phyloP scores from a whole-genome alignment of 2,797 vertebrate species.

The Arnoldichthys spilopterus region DNA sequence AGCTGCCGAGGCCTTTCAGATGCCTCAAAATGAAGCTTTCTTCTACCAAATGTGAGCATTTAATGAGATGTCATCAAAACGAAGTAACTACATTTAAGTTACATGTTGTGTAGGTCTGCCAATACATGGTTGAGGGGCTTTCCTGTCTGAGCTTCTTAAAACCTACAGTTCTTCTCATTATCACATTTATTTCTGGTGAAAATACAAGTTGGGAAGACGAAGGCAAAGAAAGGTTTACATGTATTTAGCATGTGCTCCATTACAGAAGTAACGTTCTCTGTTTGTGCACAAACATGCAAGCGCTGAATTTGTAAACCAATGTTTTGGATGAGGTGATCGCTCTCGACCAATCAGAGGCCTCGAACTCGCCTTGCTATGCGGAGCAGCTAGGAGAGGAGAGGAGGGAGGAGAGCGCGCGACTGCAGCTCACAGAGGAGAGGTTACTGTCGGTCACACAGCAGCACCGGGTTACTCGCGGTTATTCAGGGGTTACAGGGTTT shows the following conservation, averaged over 20 bases:
- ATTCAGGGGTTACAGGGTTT: slow-evolving; percentile 30
- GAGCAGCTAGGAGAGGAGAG: slow-evolving; percentile 69
- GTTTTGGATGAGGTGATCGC: slow-evolving; percentile 93
- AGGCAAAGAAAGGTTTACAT: background rate
- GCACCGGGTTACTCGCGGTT: slow-evolving; percentile 76
- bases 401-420: slow-evolving; percentile 66
- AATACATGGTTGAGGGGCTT: background rate
- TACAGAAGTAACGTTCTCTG: background rate
- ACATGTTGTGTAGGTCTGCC: background rate
- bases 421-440: slow-evolving; percentile 67
- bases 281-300: slow-evolving; percentile 50
- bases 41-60: background rate
- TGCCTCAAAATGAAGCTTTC: background rate
- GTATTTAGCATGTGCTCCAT: background rate
- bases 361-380: slow-evolving; percentile 71
- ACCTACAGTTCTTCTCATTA: background rate
- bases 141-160: background rate
- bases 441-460: slow-evolving; percentile 81
- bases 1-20: slow-evolving; percentile 2
- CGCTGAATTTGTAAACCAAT: slow-evolving; percentile 71
- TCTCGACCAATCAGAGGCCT: slow-evolving; percentile 86
- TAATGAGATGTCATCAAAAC: background rate
- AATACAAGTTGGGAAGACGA: background rate
- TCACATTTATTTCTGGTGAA: background rate
- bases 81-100: background rate